Evolutionary conservation across 2,797 vertebrate genomes (phyloP).

Genomic region (Microctenopoma steveboyesi): DNA sequence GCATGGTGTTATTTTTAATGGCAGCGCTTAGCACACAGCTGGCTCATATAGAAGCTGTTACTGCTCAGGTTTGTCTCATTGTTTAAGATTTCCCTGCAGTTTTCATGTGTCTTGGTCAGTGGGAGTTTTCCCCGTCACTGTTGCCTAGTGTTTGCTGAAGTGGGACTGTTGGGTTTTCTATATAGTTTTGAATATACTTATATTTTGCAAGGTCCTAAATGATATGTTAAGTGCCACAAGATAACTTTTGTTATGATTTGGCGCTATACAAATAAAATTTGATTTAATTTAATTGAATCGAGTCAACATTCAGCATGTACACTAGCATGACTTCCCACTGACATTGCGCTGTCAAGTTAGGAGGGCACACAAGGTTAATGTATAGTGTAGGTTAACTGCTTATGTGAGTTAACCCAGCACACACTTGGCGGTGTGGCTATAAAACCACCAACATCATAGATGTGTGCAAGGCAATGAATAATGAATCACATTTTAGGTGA

Average conservation of each 20-base stretch:
- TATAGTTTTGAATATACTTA: too few species aligned
- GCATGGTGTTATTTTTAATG: neutral
- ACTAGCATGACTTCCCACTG: neutral
- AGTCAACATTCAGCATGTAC: neutral
- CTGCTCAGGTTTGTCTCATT: neutral
- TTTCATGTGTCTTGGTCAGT: neutral
- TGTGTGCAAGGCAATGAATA: neutral
- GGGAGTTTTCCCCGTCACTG: neutral
- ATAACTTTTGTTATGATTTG: too few species aligned
- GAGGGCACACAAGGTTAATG: neutral
- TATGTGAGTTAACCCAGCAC: constrained; percentile 26
- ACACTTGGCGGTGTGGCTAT: constrained; percentile 1
- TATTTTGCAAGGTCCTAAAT: too few species aligned
- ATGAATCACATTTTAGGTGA: constrained; percentile 6
- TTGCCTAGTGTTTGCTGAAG: too few species aligned
- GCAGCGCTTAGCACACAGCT: neutral
- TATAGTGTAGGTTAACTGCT: constrained; percentile 15
- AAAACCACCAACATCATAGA: constrained; percentile 14
- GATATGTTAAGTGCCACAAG: too few species aligned
- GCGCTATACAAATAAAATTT: too few species aligned
- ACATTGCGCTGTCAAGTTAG: neutral
- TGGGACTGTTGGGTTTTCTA: too few species aligned
- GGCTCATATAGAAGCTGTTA: neutral
- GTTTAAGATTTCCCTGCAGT: neutral
- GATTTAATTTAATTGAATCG: too few species aligned